These are phyloP conservation scores for Myopa testacea DNA, from an alignment of 2,888 invertebrate genomes.

Conservation along the genomic window DNA sequence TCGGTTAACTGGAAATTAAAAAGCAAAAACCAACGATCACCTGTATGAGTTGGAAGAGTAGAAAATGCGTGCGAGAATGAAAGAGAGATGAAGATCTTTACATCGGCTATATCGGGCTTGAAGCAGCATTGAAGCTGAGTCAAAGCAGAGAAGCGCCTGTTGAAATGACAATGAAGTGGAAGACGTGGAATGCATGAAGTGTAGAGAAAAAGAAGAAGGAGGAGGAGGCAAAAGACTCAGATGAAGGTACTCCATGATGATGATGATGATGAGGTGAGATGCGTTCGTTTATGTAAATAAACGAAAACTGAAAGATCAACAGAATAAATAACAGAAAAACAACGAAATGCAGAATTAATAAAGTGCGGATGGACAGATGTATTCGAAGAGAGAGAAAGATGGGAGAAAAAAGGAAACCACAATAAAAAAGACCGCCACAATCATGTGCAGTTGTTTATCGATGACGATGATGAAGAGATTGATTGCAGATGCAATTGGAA, in stretches of 20 bases:
- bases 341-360: constrained; percentile 9
- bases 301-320: constrained; percentile 21
- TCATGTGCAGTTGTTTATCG: not conserved
- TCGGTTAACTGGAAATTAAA: constrained; percentile 10
- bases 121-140: not conserved
- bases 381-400: constrained; percentile 9
- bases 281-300: constrained; percentile 30
- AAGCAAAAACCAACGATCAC: not conserved
- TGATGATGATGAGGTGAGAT: constrained; percentile 18
- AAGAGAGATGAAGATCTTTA: not conserved
- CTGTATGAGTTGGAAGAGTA: constrained; percentile 30
- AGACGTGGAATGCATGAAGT: not conserved
- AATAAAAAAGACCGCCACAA: not conserved
- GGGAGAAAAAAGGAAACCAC: not conserved
- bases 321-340: constrained; percentile 11
- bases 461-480: not conserved
- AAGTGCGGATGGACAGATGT: constrained; percentile 12
- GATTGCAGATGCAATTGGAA: not conserved
- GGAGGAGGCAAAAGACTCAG: not conserved
- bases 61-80: not conserved
- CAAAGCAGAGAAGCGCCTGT: not conserved
- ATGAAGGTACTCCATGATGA: not conserved
- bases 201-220: not conserved
- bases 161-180: constrained; percentile 14
- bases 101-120: not conserved